Evolutionary conservation across 2,113 vertebrate genomes (phyloP), one percentile per base, ranked within the genome.

Genomic region (Channa argus): DNA sequence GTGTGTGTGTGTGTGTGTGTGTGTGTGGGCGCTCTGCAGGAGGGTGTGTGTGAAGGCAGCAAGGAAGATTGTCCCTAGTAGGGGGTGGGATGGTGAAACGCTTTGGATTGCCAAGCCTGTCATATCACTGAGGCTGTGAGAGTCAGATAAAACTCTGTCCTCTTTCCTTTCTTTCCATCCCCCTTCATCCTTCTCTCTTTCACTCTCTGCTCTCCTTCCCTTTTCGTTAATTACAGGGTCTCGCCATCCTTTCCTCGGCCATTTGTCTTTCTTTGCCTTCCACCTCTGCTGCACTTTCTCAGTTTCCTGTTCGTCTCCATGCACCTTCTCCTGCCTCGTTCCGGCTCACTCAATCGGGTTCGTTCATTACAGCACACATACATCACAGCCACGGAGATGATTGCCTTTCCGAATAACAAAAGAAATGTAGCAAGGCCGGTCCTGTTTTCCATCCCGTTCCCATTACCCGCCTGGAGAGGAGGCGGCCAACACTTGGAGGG

Each of bases 121-220:
- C 85, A 76, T 77, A 87, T 90, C 82, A 73, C 64, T 39, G 14
- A 55, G 85, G 75, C 91, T 92, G 91, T 50, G 71, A 74, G 85
- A 69, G 80, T 73, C 77, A 78, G 91, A 92, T 91, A 92, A 89
- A 87, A 89, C 83, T 80, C 71, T 41, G 39, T 47, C 67, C 50
- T 61, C 55, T 56, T 65, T 61, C 34, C 36, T 58, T 71, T 69
- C 51, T 74, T 49, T 71, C 37, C n/a, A 50, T 47, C 44, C 78
- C 43, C 56, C 9, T 80, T 80, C 77, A 52, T 80, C 67, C 12
- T 8, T 70, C 66, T 73, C 51, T 60, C 68, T 54, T 70, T 46
- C 71, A 60, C 3, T 53, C 15, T 34, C 41, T 38, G 49, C 9
- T 36, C 38, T 13, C 36, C 39, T 44, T 68, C 52, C 6, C 13